Evolutionary conservation across 2,113 vertebrate genomes (phyloP).

Genomic region (Hylia prasina): DNA sequence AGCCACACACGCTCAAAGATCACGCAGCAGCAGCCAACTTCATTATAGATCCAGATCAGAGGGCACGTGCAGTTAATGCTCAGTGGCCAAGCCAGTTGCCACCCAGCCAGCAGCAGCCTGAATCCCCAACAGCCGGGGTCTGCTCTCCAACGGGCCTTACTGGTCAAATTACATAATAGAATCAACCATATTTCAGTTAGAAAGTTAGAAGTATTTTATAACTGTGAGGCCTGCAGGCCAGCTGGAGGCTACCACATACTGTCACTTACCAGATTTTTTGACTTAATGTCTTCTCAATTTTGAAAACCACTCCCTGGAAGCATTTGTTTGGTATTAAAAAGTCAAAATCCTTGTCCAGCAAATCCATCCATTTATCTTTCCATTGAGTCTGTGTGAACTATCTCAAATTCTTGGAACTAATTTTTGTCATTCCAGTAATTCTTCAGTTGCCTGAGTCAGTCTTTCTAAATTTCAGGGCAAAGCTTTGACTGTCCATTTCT

Average conservation of each 20-base stretch:
- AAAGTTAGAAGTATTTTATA: no score
- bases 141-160: no score
- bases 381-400: neutral
- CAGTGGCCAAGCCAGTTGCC: no score
- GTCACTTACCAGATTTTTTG: constrained; percentile 28
- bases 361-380: neutral
- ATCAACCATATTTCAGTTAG: no score
- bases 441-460: constrained; percentile 29
- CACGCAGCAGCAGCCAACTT: no score
- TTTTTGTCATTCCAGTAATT: constrained; percentile 36
- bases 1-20: neutral
- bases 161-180: no score
- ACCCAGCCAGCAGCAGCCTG: no score
- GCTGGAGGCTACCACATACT: neutral
- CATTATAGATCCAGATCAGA: no score
- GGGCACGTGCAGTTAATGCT: no score
- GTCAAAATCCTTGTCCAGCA: neutral
- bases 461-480: constrained; percentile 52
- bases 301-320: constrained; percentile 39
- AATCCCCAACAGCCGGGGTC: no score
- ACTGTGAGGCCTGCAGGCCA: neutral
- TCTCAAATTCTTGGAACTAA: neutral
- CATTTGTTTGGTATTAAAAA: constrained; percentile 8
- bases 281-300: constrained; percentile 5
- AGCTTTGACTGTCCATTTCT: constrained; percentile 50